phyloP scores from a whole-genome alignment of 2,888 invertebrate species.

The Trachelus iudaicus region DNA sequence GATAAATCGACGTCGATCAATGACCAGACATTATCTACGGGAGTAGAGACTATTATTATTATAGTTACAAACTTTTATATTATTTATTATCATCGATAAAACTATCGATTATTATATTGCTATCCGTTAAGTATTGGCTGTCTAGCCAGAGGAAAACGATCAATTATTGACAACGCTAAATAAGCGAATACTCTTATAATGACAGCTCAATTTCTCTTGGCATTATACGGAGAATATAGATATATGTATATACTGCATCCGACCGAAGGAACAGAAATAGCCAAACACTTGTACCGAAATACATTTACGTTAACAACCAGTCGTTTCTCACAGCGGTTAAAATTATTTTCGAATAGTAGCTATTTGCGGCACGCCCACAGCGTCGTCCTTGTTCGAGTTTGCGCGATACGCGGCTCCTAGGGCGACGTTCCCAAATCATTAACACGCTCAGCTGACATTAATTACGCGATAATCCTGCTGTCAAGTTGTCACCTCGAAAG shows the following conservation, averaged over 20 bases:
- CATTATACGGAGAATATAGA: not conserved
- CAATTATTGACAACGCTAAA: not conserved
- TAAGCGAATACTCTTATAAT: not conserved
- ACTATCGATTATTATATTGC: not conserved
- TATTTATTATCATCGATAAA: not conserved
- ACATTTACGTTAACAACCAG: not conserved
- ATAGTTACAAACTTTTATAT: not conserved
- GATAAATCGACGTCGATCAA: not conserved
- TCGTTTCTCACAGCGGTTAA: not conserved
- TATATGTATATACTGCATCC: not conserved
- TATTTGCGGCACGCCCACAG: conserved; percentile 5
- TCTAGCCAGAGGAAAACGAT: not conserved
- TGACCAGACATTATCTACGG: not conserved
- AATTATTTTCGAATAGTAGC: conserved; percentile 10
- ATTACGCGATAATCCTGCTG: not conserved
- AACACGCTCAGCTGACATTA: not conserved
- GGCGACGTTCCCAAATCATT: not conserved
- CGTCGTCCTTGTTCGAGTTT: not conserved
- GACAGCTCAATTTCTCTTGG: not conserved
- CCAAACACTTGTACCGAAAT: not conserved
- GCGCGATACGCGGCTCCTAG: not conserved
- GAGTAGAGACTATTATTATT: not conserved
- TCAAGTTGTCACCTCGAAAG: not conserved
- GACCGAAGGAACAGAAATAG: not conserved
- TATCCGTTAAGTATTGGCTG: not conserved